These are phyloP conservation scores for Elymnias hypermnestra DNA, from an alignment of 1,140 invertebrate species.

Conservation along the genomic window DNA sequence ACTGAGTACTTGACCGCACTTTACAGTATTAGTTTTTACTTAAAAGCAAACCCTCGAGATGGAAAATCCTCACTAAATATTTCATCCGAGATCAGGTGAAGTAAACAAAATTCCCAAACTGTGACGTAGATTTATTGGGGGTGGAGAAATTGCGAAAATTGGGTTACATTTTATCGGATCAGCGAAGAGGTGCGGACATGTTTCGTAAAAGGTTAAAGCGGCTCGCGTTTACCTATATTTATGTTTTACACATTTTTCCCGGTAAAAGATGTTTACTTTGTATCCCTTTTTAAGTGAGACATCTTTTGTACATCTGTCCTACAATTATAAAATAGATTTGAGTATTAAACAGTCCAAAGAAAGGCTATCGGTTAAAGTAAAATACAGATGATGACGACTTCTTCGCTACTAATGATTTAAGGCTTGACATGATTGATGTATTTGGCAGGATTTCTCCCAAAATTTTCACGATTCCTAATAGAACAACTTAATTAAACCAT, in stretches of 20 bases:
- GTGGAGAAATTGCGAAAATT: constrained; percentile 22
- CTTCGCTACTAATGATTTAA: too few relatives aligned
- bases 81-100: constrained; percentile 23
- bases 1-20: constrained; percentile 1
- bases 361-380: too few relatives aligned
- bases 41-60: constrained; percentile 1
- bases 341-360: too few relatives aligned
- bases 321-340: too few relatives aligned
- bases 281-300: too few relatives aligned
- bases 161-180: constrained; percentile 26
- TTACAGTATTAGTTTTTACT: constrained; percentile 9
- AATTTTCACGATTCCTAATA: too few relatives aligned
- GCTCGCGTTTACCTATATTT: constrained; percentile 6
- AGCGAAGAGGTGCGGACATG: constrained; percentile 8
- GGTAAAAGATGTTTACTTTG: too few relatives aligned
- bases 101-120: constrained; percentile 25
- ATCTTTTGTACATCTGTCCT: too few relatives aligned
- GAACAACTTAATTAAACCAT: too few relatives aligned
- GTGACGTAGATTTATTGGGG: constrained; percentile 26
- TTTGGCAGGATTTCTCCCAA: too few relatives aligned
- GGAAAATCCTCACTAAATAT: constrained; percentile 11
- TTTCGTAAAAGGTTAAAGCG: constrained; percentile 9
- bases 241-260: constrained; percentile 10
- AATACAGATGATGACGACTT: too few relatives aligned
- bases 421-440: too few relatives aligned